phyloP scores from a whole-genome alignment of 2,888 invertebrate genomes.

The Ethmia dodecea region DNA sequence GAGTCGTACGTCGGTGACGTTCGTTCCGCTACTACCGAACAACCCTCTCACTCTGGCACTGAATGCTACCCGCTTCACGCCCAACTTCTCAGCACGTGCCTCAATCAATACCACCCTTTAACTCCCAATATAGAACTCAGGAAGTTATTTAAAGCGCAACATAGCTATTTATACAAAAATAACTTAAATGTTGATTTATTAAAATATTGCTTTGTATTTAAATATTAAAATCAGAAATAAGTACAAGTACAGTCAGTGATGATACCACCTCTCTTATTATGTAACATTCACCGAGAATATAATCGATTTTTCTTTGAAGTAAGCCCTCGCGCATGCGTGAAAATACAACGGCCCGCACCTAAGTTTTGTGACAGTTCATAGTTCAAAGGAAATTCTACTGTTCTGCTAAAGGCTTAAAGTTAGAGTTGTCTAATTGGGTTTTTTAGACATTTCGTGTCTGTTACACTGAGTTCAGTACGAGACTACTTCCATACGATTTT shows the following conservation, averaged over 20 bases:
- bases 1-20: too few species aligned
- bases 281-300: conserved; percentile 65
- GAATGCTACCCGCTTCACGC: too few species aligned
- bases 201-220: too few species aligned
- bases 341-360: conserved; percentile 36
- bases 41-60: too few species aligned
- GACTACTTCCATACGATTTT: conserved; percentile 72
- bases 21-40: too few species aligned
- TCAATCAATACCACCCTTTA: too few species aligned
- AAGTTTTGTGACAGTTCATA: conserved; percentile 12
- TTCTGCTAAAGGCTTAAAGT: conserved; percentile 18
- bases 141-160: too few species aligned
- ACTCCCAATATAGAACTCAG: too few species aligned
- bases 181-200: too few species aligned
- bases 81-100: too few species aligned
- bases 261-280: conserved; percentile 59
- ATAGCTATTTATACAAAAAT: too few species aligned
- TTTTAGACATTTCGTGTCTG: conserved; percentile 70
- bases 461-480: conserved; percentile 55
- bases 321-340: conserved; percentile 57
- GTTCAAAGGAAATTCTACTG: conserved; percentile 20
- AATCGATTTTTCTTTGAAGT: conserved; percentile 71
- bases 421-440: conserved; percentile 38
- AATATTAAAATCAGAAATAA: conserved; percentile 55
- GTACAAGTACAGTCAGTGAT: conserved; percentile 41